Evolutionary conservation across 1,140 invertebrate species (phyloP).

Genomic region (Papilio polyxenes): DNA sequence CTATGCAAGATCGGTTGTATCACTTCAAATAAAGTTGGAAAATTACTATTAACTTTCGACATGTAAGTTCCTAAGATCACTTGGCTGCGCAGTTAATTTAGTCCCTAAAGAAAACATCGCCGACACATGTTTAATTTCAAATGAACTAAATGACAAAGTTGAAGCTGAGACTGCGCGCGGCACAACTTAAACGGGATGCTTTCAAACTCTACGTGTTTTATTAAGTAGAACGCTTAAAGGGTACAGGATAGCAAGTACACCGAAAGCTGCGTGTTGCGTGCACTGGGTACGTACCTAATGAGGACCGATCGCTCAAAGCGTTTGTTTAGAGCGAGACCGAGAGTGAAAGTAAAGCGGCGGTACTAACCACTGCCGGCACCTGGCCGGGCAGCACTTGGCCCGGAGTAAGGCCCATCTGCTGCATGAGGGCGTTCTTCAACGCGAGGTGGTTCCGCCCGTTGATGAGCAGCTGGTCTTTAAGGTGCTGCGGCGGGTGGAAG

Average conservation of each 20-base stretch:
- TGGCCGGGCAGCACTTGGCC: conserved; percentile 94
- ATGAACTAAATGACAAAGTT: conserved; percentile 29
- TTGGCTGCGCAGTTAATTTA: conserved; percentile 46
- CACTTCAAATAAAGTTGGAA: conserved; percentile 47
- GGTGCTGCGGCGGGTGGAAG: conserved; percentile 99
- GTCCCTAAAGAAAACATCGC: conserved; percentile 43
- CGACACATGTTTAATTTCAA: conserved; percentile 41
- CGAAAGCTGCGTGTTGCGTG: conserved; percentile 77
- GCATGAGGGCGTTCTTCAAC: conserved; percentile 97
- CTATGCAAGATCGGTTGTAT: conserved; percentile 41
- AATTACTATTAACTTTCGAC: conserved; percentile 54
- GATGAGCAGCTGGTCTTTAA: conserved; percentile 99
- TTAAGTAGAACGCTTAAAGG: conserved; percentile 63
- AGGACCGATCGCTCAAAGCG: conserved; percentile 76
- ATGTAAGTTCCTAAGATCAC: conserved; percentile 48
- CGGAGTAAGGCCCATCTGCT: conserved; percentile 95
- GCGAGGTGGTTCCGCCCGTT: conserved; percentile 99
- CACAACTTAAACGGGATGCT: conserved; percentile 68
- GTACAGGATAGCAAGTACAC: conserved; percentile 68
- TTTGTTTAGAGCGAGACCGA: conserved; percentile 46
- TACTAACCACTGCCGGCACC: conserved; percentile 94
- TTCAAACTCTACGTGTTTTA: conserved; percentile 63
- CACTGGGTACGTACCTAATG: conserved; percentile 62
- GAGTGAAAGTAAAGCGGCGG: conserved; percentile 39
- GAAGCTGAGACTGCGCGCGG: conserved; percentile 39